Evolutionary conservation across 2,797 vertebrate genomes (phyloP), one percentile per base, ranked within the genome.

Genomic region (Sylvilagus floridanus): DNA sequence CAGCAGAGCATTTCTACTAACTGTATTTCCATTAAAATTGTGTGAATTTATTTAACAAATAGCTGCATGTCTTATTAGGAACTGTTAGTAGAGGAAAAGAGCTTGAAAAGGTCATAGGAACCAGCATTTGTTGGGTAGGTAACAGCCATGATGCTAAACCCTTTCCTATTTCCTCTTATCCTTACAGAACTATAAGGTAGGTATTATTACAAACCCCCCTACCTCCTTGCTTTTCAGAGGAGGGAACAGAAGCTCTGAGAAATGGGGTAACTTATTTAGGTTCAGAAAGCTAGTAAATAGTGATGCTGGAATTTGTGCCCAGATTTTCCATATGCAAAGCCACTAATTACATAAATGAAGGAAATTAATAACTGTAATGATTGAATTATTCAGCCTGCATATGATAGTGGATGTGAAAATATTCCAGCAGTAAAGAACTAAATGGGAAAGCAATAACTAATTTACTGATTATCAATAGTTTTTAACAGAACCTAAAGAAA

Each of bases 21-120:
- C 47, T 90, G 35, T 79, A 92, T 84, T 89, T 87, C 62, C 66
- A 90, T 66, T 60, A 66, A 84, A 87, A 37, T 37, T 5, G 60
- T 26, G 14, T 66, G 30, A 79, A 79, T 85, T 91, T 92, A 76
- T 57, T 90, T 92, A 90, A 84, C 37, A 84, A 57, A 90, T 84
- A 72, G 47, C 37, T 79, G 4, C 19, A 63, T 72, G 42, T 87
- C 85, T 93, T 52, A 84, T 35, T 72, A 62, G 17, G 22, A 65
- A 91, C 28, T 73, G 50, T 94, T 69, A 93, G 10, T 26, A 76
- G 22, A 95, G 78, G 8, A 69, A 88, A 89, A 60, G 35, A 57
- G 9, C 63, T 69, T 90, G 22, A 71, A 84, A 88, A 93, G 26
- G 12, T 4, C 28, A 69, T 13, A 57, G 32, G 42, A 52, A 52